phyloP scores from a whole-genome alignment of 2,797 vertebrate genomes.

The Jordanella pulchra region DNA sequence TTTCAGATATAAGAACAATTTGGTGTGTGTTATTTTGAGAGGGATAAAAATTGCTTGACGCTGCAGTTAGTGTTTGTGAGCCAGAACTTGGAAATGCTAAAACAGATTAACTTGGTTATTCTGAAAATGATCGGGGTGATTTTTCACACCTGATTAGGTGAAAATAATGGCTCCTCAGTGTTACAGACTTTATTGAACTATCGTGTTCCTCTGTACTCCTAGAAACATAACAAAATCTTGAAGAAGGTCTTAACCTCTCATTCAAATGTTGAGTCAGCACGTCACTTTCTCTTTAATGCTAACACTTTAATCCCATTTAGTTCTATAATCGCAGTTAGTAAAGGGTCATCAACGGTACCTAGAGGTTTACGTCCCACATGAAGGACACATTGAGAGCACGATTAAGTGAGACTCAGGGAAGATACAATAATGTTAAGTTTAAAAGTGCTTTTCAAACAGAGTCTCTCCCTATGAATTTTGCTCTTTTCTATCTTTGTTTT shows the following conservation, averaged over 20 bases:
- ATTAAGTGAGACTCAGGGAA: slow-evolving; percentile 34
- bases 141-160: slow-evolving; percentile 20
- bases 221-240: slow-evolving; percentile 17
- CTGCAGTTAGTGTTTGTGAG: slow-evolving; percentile 25
- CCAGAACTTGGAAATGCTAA: slow-evolving; percentile 22
- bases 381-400: slow-evolving; percentile 32
- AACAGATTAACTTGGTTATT: slow-evolving; percentile 33
- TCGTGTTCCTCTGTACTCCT: slow-evolving; percentile 9
- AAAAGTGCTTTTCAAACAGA: slow-evolving; percentile 36
- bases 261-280: slow-evolving; percentile 48
- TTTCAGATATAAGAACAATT: slow-evolving; percentile 36
- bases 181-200: slow-evolving; percentile 5
- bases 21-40: slow-evolving; percentile 38
- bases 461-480: slow-evolving; percentile 21
- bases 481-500: slow-evolving; percentile 17
- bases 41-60: slow-evolving; percentile 32
- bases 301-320: slow-evolving; percentile 77
- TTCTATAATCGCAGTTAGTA: slow-evolving; percentile 71
- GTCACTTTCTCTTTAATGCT: slow-evolving; percentile 65
- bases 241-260: slow-evolving; percentile 30
- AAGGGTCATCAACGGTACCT: slow-evolving; percentile 61
- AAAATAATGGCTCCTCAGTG: slow-evolving; percentile 2
- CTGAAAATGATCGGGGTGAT: slow-evolving; percentile 31
- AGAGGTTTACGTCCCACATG: slow-evolving; percentile 50
- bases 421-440: slow-evolving; percentile 40